A percentile compares a stretch with the other conserved stretches of the same genome.
Evolutionary conservation across 1,140 invertebrate species (phyloP).

Genomic region (Drosophila auraria): DNA sequence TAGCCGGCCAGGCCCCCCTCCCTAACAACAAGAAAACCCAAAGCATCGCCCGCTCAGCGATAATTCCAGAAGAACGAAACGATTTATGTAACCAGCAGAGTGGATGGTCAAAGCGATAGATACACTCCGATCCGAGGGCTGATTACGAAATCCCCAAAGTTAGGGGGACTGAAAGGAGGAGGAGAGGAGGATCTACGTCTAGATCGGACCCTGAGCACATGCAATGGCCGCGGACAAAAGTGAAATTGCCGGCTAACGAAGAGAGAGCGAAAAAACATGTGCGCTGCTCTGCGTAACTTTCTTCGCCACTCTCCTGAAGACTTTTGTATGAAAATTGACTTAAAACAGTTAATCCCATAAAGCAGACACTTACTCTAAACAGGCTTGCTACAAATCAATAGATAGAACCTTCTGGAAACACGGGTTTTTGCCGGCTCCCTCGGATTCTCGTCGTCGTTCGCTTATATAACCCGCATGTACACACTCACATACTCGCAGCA

Average conservation of each 20-base stretch:
- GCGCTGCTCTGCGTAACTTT: slow-evolving; percentile 26
- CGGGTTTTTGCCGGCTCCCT: slow-evolving; percentile 38
- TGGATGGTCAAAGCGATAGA: slow-evolving; percentile 4
- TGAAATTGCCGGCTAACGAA: slow-evolving; percentile 53
- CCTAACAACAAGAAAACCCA: background rate
- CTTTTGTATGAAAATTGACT: background rate
- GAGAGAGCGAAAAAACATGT: slow-evolving; percentile 59
- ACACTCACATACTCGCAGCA: slow-evolving; percentile 23
- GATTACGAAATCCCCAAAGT: slow-evolving; percentile 51
- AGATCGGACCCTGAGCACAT: slow-evolving; percentile 15
- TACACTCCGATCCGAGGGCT: slow-evolving; percentile 17
- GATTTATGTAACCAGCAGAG: slow-evolving; percentile 66
- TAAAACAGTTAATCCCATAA: background rate
- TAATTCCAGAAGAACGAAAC: slow-evolving; percentile 74
- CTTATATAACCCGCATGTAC: slow-evolving; percentile 56
- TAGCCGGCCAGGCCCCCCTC: slow-evolving; percentile 9
- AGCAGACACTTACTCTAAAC: slow-evolving; percentile 3
- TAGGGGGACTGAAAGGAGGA: background rate
- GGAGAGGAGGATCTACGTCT: background rate
- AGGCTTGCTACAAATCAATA: slow-evolving; percentile 16
- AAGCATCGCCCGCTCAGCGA: slow-evolving; percentile 13
- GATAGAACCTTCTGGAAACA: slow-evolving; percentile 64
- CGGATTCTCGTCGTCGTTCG: slow-evolving; percentile 14
- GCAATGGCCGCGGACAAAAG: slow-evolving; percentile 32
- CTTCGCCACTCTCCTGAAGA: slow-evolving; percentile 19